Percentiles rank a stretch among this genome's conserved stretches.
phyloP scores from a whole-genome alignment of 2,113 vertebrate species.

The Otis tarda region DNA sequence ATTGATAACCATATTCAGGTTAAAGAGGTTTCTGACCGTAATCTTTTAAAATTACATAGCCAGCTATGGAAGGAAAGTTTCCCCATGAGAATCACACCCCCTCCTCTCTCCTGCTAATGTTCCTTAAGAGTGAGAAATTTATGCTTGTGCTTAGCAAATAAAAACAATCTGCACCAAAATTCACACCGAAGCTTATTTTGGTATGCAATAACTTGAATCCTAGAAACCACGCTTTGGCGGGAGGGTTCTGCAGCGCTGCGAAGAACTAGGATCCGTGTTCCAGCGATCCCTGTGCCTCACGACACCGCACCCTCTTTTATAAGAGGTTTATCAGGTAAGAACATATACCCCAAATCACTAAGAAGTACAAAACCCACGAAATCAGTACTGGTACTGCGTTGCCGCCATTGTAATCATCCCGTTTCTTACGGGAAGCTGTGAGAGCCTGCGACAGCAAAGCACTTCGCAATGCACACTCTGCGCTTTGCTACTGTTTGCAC shows the following conservation, averaged over 20 bases:
- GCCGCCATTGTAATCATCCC: fast-evolving
- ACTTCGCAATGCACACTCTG: fast-evolving
- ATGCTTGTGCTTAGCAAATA: neutral
- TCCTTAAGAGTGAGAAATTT: neutral
- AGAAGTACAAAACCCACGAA: no score
- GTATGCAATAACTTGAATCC: neutral
- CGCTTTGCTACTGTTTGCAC: neutral
- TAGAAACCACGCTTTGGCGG: fast-evolving
- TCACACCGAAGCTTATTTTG: neutral
- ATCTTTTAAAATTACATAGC: neutral
- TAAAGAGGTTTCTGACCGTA: neutral
- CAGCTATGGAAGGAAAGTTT: neutral
- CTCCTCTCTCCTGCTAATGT: neutral
- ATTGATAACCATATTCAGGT: neutral
- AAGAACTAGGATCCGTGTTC: neutral
- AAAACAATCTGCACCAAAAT: neutral
- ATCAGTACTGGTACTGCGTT: no score
- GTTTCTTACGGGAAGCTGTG: neutral
- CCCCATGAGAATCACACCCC: neutral
- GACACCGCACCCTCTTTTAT: neutral
- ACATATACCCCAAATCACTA: neutral
- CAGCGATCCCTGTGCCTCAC: neutral
- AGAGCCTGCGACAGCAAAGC: neutral
- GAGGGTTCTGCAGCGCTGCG: neutral
- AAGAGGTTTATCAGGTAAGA: neutral